Percentiles rank a stretch among this genome's conserved stretches.
These are phyloP conservation scores for Corythoichthys haematopterus DNA, from an alignment of 2,113 vertebrate species.

Conservation along the genomic window DNA sequence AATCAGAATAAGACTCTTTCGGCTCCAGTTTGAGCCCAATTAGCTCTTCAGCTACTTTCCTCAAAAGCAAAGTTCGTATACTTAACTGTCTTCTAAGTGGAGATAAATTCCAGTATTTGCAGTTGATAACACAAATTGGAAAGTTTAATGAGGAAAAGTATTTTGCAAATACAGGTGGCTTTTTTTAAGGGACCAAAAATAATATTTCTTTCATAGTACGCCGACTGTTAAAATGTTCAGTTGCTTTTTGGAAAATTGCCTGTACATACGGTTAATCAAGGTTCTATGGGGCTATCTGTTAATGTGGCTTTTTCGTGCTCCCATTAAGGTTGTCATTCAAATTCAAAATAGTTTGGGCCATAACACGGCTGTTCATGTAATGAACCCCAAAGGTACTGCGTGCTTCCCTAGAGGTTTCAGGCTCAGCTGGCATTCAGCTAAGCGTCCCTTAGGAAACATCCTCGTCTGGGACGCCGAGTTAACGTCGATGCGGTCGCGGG, in stretches of 20 bases:
- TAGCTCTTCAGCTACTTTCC: background rate
- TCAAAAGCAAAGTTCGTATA: background rate
- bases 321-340: background rate
- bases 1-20: background rate
- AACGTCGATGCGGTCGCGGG: background rate
- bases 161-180: no score
- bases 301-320: background rate
- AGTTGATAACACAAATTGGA: background rate
- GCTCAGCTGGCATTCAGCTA: slow-evolving; percentile 53
- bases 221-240: no score
- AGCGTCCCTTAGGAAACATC: slow-evolving; percentile 28
- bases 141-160: background rate
- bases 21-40: background rate
- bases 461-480: slow-evolving; percentile 8
- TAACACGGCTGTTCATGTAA: background rate
- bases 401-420: slow-evolving; percentile 46
- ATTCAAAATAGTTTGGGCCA: background rate
- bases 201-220: no score
- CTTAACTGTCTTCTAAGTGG: background rate
- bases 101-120: background rate
- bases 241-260: background rate
- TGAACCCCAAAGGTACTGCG: slow-evolving; percentile 1
- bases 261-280: background rate
- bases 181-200: no score
- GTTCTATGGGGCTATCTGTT: background rate